phyloP scores from a whole-genome alignment of 2,113 vertebrate genomes.

The Carollia perspicillata region DNA sequence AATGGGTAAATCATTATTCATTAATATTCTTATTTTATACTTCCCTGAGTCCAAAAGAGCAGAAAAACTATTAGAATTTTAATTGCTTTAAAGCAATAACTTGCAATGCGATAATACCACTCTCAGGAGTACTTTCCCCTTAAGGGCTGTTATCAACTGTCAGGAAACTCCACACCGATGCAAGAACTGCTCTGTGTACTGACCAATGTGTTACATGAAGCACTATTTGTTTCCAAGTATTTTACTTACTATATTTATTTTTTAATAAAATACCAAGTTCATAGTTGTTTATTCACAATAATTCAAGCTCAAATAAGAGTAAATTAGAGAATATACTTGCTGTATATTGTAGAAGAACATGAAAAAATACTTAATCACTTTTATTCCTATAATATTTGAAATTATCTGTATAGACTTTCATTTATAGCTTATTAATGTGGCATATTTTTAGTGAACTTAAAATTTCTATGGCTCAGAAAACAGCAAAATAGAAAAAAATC shows the following conservation, averaged over 20 bases:
- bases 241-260: not conserved
- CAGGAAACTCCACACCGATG: not conserved
- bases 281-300: not conserved
- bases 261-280: not conserved
- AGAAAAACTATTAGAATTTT: not conserved
- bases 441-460: not conserved
- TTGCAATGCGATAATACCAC: not conserved
- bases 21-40: constrained; percentile 2
- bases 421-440: not conserved
- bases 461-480: not conserved
- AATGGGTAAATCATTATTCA: not conserved
- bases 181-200: rapidly evolving
- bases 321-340: not conserved
- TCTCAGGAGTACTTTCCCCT: not conserved
- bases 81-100: not conserved
- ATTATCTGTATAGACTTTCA: not conserved
- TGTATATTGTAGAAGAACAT: not conserved
- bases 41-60: not conserved
- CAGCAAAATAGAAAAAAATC: not conserved
- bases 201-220: not conserved
- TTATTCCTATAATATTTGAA: not conserved
- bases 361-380: not conserved
- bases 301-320: not conserved
- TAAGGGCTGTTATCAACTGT: not conserved
- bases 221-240: not conserved